Conservation (phyloP, 2,797 vertebrate genomes). For the Bradypodion ventrale region DNA sequence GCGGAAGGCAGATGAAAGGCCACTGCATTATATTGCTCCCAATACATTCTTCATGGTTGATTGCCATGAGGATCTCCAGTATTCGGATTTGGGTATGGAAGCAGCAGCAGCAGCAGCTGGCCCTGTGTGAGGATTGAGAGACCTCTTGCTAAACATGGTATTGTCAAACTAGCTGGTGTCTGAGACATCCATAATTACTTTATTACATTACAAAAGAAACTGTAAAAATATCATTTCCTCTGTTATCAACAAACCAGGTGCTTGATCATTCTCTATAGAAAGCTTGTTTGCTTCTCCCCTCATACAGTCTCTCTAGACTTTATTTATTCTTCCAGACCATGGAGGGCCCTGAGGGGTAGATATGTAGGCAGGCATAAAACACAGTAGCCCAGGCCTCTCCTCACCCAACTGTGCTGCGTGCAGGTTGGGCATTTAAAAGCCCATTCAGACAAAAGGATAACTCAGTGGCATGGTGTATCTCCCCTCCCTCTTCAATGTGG, state of each 20-base stretch:
- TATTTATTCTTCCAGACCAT: background rate
- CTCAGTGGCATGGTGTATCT: background rate
- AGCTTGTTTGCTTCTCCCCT: background rate
- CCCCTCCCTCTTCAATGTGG: background rate
- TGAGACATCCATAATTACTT: background rate
- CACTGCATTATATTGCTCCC: no score
- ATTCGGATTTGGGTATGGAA: no score
- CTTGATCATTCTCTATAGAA: background rate
- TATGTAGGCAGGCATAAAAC: background rate
- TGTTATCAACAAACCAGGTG: background rate
- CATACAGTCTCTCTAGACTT: background rate
- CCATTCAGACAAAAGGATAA: background rate
- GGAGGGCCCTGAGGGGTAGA: no score
- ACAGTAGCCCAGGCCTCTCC: no score
- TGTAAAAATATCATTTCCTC: background rate
- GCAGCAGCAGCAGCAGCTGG: background rate
- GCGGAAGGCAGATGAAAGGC: no score
- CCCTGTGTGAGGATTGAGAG: background rate
- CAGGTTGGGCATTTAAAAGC: background rate
- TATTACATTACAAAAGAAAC: background rate
- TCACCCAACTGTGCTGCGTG: background rate
- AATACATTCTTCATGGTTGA: no score
- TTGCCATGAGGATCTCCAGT: no score
- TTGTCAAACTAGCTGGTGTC: background rate
- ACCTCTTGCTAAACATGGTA: background rate